These are phyloP conservation scores for Mus minutoides DNA, from an alignment of 2,797 vertebrate genomes.

Conservation along the genomic window DNA sequence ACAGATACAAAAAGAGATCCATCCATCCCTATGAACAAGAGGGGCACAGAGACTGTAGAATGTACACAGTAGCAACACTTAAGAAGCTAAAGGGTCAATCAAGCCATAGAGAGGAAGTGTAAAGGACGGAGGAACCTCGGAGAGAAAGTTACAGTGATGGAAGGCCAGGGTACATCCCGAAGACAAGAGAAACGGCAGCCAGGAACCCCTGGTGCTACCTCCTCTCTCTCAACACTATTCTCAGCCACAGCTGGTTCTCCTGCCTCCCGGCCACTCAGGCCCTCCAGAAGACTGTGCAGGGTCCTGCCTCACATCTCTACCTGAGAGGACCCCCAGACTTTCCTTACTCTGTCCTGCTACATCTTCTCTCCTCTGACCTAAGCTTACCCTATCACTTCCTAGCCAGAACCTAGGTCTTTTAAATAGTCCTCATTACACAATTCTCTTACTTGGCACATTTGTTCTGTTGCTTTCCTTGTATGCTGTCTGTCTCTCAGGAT, in stretches of 20 bases:
- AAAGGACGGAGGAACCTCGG: neutral
- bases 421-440: neutral
- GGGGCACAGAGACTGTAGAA: neutral
- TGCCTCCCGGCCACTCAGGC: neutral
- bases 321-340: neutral
- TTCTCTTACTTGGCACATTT: constrained; percentile 2
- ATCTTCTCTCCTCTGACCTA: neutral
- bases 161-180: neutral
- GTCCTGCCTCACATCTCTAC: neutral
- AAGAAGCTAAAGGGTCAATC: neutral
- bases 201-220: neutral
- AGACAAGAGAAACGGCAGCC: neutral
- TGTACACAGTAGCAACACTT: neutral
- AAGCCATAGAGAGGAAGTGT: neutral
- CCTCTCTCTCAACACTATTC: neutral
- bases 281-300: neutral
- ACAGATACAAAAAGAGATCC: constrained; percentile 30
- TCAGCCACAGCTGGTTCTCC: neutral
- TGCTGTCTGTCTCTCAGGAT: neutral
- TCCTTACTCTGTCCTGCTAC: neutral
- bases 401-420: neutral
- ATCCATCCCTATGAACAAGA: neutral
- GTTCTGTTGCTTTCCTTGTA: neutral
- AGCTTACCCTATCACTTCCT: neutral
- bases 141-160: neutral